Percentiles rank a stretch among this genome's conserved stretches.
These are phyloP conservation scores for Choloepus hoffmanni DNA, from an alignment of 2,113 vertebrate genomes.

Conservation along the genomic window DNA sequence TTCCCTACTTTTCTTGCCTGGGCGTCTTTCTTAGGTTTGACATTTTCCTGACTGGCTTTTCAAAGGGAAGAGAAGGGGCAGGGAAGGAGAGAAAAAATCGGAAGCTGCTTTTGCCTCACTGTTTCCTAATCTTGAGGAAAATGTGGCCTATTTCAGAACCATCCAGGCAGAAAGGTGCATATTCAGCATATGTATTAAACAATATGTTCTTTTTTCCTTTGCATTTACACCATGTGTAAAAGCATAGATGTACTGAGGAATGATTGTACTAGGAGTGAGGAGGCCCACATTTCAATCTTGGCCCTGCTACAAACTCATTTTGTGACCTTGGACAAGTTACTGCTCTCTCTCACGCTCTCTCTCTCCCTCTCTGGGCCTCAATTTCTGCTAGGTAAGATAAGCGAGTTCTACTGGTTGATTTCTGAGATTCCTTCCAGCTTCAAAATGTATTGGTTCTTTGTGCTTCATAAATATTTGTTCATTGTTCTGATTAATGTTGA, in stretches of 20 bases:
- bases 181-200: background rate
- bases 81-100: background rate
- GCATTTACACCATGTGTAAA: background rate
- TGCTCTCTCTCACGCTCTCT: too few relatives aligned
- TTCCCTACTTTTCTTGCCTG: constrained; percentile 16
- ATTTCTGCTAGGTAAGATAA: background rate
- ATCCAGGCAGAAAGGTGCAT: background rate
- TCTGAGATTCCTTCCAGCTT: background rate
- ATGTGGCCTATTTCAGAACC: background rate
- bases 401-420: background rate
- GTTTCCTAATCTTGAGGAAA: background rate
- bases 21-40: background rate
- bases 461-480: constrained; percentile 5
- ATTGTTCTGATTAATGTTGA: background rate
- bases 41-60: background rate
- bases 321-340: background rate
- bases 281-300: background rate
- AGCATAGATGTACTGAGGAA: background rate
- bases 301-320: background rate
- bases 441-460: constrained; percentile 27
- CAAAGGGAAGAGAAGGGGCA: background rate
- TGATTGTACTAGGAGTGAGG: background rate
- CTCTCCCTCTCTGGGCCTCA: background rate
- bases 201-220: background rate
- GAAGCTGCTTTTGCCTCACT: background rate